Percentiles rank a stretch among this genome's conserved stretches.
Evolutionary conservation across 2,797 vertebrate species (phyloP).

Genomic region (Sorex maritimensis): DNA sequence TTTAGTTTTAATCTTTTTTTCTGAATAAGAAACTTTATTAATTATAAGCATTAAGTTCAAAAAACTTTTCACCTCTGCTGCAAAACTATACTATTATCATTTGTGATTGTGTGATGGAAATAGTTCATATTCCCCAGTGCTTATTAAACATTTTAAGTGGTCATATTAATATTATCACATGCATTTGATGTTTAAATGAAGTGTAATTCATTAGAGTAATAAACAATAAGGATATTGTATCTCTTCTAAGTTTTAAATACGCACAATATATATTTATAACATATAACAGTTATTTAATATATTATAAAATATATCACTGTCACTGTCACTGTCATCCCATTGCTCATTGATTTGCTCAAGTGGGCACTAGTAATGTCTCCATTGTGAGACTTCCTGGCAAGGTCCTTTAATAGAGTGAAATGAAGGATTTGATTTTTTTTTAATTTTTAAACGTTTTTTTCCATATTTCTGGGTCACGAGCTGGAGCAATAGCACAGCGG

Average conservation of each 20-base stretch:
- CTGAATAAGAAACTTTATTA: slow-evolving; percentile 39
- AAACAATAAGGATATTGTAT: background rate
- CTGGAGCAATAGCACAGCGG: no score
- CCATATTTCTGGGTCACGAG: no score
- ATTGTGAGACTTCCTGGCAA: no score
- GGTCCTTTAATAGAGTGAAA: no score
- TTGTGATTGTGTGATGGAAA: slow-evolving; percentile 14
- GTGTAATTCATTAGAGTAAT: slow-evolving; percentile 25
- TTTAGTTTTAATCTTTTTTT: slow-evolving; percentile 25
- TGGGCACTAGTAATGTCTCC: no score
- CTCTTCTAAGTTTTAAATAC: background rate
- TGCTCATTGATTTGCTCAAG: no score
- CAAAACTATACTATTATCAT: background rate
- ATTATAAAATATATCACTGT: no score
- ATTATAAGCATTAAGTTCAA: background rate
- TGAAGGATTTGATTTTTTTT: no score
- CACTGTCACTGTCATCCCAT: no score
- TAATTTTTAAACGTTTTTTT: no score
- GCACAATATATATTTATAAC: no score
- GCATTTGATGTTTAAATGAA: slow-evolving; percentile 24
- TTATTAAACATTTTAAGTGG: slow-evolving; percentile 50
- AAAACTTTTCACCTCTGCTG: background rate
- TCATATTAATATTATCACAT: background rate
- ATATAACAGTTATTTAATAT: no score
- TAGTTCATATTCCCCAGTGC: slow-evolving; percentile 10